Percentiles rank a stretch among this genome's conserved stretches.
phyloP scores from a whole-genome alignment of 2,797 vertebrate species.

The Nasua narica region DNA sequence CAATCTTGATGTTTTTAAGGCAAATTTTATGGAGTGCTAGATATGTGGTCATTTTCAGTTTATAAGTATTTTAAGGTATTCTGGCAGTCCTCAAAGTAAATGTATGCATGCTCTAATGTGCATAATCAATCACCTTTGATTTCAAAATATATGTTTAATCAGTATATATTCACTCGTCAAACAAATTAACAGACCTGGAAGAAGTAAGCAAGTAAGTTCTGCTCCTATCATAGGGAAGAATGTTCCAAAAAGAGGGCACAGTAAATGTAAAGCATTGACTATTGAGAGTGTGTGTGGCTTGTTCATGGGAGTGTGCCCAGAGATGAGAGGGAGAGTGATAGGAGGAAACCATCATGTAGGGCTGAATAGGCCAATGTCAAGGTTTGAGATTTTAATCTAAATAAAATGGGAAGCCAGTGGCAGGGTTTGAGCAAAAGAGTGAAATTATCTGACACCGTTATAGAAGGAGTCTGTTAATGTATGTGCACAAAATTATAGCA shows the following conservation, averaged over 20 bases:
- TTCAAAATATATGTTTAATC: background rate
- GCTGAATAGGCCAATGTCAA: background rate
- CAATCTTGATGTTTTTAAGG: slow-evolving; percentile 45
- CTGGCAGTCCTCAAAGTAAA: slow-evolving; percentile 20
- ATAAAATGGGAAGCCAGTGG: background rate
- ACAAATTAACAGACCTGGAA: background rate
- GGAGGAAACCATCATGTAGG: rapidly evolving
- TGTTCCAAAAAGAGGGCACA: background rate
- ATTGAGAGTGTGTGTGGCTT: background rate
- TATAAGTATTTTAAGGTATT: slow-evolving; percentile 39
- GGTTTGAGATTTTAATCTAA: background rate
- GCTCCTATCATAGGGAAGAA: background rate
- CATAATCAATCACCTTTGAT: slow-evolving; percentile 7
- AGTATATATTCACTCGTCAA: background rate
- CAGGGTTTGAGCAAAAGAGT: background rate
- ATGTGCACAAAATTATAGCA: background rate
- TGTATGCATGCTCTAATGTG: background rate
- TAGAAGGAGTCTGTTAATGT: background rate
- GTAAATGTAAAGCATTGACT: background rate
- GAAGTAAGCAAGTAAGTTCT: background rate
- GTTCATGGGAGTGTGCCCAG: background rate
- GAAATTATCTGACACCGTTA: background rate
- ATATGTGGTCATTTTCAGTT: slow-evolving; percentile 57
- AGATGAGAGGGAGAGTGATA: background rate
- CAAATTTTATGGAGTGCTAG: slow-evolving; percentile 61